A percentile compares a stretch with the other conserved stretches of the same genome.
Conservation (phyloP, 2,888 invertebrate genomes). For the Agrotis segetum region DNA sequence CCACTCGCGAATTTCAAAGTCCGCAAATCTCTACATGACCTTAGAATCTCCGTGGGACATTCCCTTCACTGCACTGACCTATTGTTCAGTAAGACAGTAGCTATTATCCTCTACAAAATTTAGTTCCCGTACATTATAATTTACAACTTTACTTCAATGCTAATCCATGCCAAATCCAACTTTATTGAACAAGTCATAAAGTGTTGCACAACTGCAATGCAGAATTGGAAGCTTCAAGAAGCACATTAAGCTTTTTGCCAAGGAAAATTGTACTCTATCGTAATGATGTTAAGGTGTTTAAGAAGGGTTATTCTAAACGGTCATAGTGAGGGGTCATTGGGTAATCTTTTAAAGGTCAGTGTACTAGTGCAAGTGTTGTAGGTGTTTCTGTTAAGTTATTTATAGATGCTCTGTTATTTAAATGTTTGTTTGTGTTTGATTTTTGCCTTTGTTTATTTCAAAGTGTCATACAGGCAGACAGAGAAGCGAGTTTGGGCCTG, state of each 20-base stretch:
- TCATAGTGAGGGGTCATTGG: slow-evolving; percentile 78
- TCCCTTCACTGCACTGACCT: slow-evolving; percentile 69
- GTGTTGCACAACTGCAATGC: slow-evolving; percentile 8
- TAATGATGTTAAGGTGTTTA: background rate
- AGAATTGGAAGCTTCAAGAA: slow-evolving; percentile 23
- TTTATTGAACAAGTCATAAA: background rate
- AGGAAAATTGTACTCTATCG: slow-evolving; percentile 18
- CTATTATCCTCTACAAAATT: slow-evolving; percentile 61
- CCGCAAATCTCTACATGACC: slow-evolving; percentile 48
- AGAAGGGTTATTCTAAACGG: slow-evolving; percentile 50
- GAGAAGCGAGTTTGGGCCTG: too few species aligned
- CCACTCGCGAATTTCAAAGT: slow-evolving; percentile 11
- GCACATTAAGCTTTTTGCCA: slow-evolving; percentile 6
- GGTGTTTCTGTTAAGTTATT: slow-evolving; percentile 52
- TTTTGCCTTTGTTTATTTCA: slow-evolving; percentile 1
- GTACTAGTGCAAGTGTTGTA: slow-evolving; percentile 58
- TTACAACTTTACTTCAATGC: slow-evolving; percentile 9
- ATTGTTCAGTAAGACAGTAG: slow-evolving; percentile 71
- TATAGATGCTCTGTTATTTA: slow-evolving; percentile 24
- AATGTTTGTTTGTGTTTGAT: slow-evolving; percentile 13
- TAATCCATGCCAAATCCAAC: slow-evolving; percentile 19
- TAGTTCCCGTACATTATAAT: slow-evolving; percentile 61
- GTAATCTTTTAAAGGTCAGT: slow-evolving; percentile 79
- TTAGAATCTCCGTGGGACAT: slow-evolving; percentile 62
- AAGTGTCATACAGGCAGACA: too few species aligned